Conservation (phyloP, 2,113 vertebrate species). For the Thymallus thymallus region DNA sequence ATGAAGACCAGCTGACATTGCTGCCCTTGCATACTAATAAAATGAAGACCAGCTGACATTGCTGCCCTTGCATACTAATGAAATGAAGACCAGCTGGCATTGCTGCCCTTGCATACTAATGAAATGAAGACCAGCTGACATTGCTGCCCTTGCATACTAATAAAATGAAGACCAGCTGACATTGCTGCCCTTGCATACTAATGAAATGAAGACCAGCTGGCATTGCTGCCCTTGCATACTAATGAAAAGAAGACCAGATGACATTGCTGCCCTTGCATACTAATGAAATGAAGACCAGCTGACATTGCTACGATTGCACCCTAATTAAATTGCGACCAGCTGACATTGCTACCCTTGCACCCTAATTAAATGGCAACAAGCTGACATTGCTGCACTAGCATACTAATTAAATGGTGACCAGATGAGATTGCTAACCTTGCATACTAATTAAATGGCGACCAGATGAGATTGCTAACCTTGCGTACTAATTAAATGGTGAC, state of each 20-base stretch:
- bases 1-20: background rate
- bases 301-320: background rate
- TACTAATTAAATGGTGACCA: too few relatives aligned
- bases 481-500: too few relatives aligned
- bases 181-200: background rate
- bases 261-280: background rate
- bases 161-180: background rate
- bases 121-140: too few relatives aligned
- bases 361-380: too few relatives aligned
- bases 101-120: background rate
- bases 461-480: background rate
- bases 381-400: background rate
- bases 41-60: background rate
- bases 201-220: too few relatives aligned
- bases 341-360: background rate
- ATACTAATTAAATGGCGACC: too few relatives aligned
- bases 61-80: too few relatives aligned
- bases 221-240: background rate
- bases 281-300: too few relatives aligned
- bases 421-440: background rate
- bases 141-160: background rate
- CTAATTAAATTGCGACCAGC: background rate
- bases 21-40: background rate
- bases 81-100: background rate
- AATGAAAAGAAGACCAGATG: too few relatives aligned